Evolutionary conservation across 2,888 invertebrate species (phyloP), one percentile per base, ranked within the genome.

Genomic region (Deilephila elpenor): DNA sequence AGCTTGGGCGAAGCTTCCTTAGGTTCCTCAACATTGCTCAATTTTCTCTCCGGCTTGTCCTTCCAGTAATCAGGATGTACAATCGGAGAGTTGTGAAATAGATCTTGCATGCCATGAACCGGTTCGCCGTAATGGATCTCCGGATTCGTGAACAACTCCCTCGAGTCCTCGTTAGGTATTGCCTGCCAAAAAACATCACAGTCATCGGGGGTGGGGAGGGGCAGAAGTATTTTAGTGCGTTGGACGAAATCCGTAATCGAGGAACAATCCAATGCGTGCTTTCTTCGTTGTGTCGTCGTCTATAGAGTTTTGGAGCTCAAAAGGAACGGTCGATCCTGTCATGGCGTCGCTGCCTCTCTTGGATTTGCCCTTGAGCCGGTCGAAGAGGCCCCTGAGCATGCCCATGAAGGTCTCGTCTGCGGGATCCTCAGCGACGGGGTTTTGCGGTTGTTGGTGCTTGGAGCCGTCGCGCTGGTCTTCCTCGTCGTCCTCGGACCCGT

Each of bases 181-280:
- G 88, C 93, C 94, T 94, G 94, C 86, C 85, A 88, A 93, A 88
- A 88, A 92, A 92, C 76, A 78, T 86, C 81, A 87, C 79, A 80
- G 78, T 64, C 64, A 62, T 77, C 74, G 75, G 79, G 74, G 74
- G 77, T 74, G 74, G 70, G 71, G 75, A 70, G 74, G 75, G 74
- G 73, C 74, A 75, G 78, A 75, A 25, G 25, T 17, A 76, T 77
- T 80, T 81, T 82, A 91, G 92, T 93, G 93, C 93, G 93, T 91
- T 93, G 86, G 93, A 93, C 93, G 92, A 92, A 91, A 80, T 75
- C 73, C 67, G 75, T 75, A 77, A 78, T 76, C 71, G 73, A 29
- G 59, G 59, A 20, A 53, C 61, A 72, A 37, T 74, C 20, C 75
- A 73, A 73, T 78, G 70, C 76, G 73, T 59, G 67, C 51, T 71